Conservation (phyloP, 1,140 invertebrate species). For the Mamestra configurata region DNA sequence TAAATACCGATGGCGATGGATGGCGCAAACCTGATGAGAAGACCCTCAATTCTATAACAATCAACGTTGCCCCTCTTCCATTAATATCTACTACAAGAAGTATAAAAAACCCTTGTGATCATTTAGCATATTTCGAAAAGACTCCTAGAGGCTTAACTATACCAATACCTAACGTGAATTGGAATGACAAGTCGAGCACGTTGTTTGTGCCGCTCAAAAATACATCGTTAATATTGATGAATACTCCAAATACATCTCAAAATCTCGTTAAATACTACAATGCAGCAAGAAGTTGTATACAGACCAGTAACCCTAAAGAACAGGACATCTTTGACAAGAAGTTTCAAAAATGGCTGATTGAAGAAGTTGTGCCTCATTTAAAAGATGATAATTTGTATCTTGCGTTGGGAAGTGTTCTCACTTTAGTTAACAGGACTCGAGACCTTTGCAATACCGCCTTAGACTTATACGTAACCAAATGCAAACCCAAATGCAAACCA, state of each 20-base stretch:
- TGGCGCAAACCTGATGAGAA: conserved; percentile 68
- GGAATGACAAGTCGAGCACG: conserved; percentile 62
- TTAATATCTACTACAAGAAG: conserved; percentile 54
- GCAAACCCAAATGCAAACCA: not conserved
- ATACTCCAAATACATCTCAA: conserved; percentile 63
- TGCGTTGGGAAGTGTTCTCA: conserved; percentile 71
- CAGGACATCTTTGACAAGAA: conserved; percentile 67
- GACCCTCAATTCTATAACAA: conserved; percentile 65
- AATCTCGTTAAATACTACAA: conserved; percentile 74
- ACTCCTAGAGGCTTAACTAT: conserved; percentile 65
- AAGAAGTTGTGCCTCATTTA: conserved; percentile 73
- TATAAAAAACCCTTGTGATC: conserved; percentile 64
- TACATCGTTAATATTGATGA: conserved; percentile 64
- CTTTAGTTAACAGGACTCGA: conserved; percentile 70
- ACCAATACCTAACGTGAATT: conserved; percentile 73
- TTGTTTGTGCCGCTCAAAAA: conserved; percentile 80
- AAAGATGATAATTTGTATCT: conserved; percentile 75
- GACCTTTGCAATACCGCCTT: conserved; percentile 49
- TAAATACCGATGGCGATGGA: conserved; percentile 69
- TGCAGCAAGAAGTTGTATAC: conserved; percentile 68
- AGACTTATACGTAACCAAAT: conserved; percentile 48
- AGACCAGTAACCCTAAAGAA: conserved; percentile 50
- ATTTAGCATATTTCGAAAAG: conserved; percentile 73
- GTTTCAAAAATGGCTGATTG: conserved; percentile 73
- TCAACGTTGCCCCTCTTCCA: conserved; percentile 65